Evolutionary conservation across 1,140 invertebrate genomes (phyloP).

Genomic region (Leptinotarsa undecemlineata): DNA sequence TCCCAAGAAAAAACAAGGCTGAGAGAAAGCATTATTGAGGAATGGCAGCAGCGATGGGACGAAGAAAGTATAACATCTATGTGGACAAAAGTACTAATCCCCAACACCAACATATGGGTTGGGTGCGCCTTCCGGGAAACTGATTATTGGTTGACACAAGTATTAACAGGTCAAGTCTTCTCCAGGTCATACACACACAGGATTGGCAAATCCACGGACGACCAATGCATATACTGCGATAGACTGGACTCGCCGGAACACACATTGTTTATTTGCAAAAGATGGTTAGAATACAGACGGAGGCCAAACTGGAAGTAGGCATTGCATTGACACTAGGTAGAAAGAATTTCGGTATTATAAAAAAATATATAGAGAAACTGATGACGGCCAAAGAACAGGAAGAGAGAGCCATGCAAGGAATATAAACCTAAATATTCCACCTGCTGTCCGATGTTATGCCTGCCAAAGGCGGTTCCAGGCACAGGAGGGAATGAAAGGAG

Average conservation of each 20-base stretch:
- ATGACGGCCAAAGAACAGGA: not conserved
- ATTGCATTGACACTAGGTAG: not conserved
- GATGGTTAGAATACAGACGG: not conserved
- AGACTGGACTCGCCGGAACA: not conserved
- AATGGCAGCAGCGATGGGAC: conserved; percentile 29
- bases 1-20: not conserved
- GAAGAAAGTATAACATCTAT: conserved; percentile 2
- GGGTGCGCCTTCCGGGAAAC: conserved; percentile 34
- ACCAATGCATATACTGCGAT: conserved; percentile 21
- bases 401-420: not conserved
- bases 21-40: not conserved
- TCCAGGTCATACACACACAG: conserved; percentile 44
- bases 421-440: not conserved
- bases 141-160: conserved; percentile 42
- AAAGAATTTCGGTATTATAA: not conserved
- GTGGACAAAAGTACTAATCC: conserved; percentile 21
- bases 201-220: conserved; percentile 34
- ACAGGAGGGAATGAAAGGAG: not conserved
- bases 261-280: not conserved
- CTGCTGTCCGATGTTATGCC: not conserved
- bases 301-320: not conserved
- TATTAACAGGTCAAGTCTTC: conserved; percentile 51
- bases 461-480: not conserved
- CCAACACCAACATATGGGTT: not conserved
- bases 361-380: not conserved